Conservation (phyloP, 1,140 invertebrate genomes). For the Antheraea mylitta region DNA sequence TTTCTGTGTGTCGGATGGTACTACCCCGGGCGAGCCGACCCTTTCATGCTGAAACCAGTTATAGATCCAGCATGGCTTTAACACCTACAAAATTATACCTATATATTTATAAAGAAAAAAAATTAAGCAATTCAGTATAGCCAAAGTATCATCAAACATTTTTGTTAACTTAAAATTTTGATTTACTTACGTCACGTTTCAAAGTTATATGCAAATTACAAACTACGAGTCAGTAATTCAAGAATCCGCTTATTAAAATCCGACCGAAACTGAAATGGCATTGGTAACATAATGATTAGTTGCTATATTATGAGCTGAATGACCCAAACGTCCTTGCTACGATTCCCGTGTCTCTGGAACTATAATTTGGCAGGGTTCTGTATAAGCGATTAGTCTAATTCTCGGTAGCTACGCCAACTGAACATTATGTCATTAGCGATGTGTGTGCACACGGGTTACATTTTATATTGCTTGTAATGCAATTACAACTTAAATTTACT, state of each 20-base stretch:
- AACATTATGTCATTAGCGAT: constrained; percentile 69
- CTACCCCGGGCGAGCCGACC: no score
- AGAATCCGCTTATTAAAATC: constrained; percentile 58
- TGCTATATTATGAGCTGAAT: constrained; percentile 69
- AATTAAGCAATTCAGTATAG: no score
- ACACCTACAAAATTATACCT: no score
- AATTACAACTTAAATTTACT: no score
- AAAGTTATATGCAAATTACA: constrained; percentile 6
- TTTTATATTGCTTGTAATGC: constrained; percentile 28
- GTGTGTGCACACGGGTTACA: constrained; percentile 50
- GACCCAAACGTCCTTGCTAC: constrained; percentile 69
- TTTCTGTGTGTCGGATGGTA: no score
- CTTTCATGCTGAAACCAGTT: no score
- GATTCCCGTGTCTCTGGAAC: constrained; percentile 72
- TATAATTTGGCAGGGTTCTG: constrained; percentile 70
- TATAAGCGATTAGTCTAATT: constrained; percentile 69
- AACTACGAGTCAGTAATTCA: constrained; percentile 42
- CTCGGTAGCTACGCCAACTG: constrained; percentile 67
- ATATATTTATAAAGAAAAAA: no score
- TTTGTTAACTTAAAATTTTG: background rate
- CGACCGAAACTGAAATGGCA: constrained; percentile 68
- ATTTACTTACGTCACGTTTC: background rate
- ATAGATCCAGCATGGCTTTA: no score
- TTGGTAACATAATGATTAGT: constrained; percentile 68
- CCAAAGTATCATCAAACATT: no score